Conservation (phyloP, 2,797 vertebrate genomes). For the Mallotus villosus region DNA sequence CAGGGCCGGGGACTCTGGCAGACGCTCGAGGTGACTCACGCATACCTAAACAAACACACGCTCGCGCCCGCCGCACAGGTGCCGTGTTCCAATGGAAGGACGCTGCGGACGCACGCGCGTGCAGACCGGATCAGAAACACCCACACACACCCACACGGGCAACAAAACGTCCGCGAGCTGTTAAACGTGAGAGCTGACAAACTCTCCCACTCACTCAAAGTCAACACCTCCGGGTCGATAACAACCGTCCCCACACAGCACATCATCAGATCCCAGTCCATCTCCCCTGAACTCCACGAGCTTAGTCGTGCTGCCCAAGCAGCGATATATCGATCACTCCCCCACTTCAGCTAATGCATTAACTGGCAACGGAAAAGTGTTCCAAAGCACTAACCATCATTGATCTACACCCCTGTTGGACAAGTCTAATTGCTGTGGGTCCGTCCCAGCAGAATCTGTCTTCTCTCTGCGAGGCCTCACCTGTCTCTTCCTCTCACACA, state of each 20-base stretch:
- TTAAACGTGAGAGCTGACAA: background rate
- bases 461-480: constrained; percentile 23
- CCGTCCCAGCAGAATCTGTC: constrained; percentile 8
- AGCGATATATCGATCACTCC: constrained; percentile 28
- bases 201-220: constrained; percentile 1
- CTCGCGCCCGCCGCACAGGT: background rate
- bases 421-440: constrained; percentile 51
- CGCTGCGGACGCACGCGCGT: too few species aligned
- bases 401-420: constrained; percentile 52
- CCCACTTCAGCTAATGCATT: constrained; percentile 43
- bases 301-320: constrained; percentile 23
- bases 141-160: constrained; percentile 4
- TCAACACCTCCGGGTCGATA: constrained; percentile 13
- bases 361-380: constrained; percentile 29
- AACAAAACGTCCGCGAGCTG: constrained; percentile 9
- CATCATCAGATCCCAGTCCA: constrained; percentile 13
- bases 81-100: background rate
- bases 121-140: background rate
- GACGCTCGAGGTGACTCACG: constrained; percentile 33
- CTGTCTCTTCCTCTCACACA: constrained; percentile 4
- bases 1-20: too few species aligned
- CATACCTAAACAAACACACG: background rate
- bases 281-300: constrained; percentile 1
- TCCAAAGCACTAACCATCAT: constrained; percentile 52
- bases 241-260: background rate